These are phyloP conservation scores for Wiebesia pumilae DNA, from an alignment of 1,140 invertebrate genomes.

Conservation along the genomic window DNA sequence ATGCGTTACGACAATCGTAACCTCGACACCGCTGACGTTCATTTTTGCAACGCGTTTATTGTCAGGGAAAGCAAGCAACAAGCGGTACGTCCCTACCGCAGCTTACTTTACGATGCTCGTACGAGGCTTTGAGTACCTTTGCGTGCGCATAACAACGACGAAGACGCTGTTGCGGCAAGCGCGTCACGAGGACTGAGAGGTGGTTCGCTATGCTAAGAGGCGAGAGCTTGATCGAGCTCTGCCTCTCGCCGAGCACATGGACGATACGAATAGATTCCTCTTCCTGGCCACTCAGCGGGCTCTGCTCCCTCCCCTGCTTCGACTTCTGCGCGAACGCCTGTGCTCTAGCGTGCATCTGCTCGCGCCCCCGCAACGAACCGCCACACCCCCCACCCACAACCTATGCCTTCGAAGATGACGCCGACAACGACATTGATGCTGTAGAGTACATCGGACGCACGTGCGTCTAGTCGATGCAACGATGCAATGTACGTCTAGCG, in stretches of 20 bases:
- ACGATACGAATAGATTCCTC: not conserved
- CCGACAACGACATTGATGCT: not conserved
- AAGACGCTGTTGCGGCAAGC: slow-evolving; percentile 60
- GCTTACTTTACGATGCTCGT: too few species aligned
- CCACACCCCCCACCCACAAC: not conserved
- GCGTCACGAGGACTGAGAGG: slow-evolving; percentile 71
- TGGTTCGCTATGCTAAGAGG: not conserved
- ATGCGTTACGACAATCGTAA: not conserved
- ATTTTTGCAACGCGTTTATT: not conserved
- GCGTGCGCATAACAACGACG: not conserved
- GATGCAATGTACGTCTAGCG: too few species aligned
- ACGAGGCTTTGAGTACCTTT: not conserved
- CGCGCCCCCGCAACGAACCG: too few species aligned
- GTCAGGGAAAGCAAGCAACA: not conserved
- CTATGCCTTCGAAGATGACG: not conserved
- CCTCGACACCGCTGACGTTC: not conserved
- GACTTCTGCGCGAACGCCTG: slow-evolving; percentile 9
- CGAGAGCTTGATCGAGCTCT: slow-evolving; percentile 45
- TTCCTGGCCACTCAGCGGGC: not conserved
- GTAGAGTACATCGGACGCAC: not conserved
- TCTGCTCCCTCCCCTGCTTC: not conserved
- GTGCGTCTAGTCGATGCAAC: too few species aligned
- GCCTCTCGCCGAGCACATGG: slow-evolving; percentile 31
- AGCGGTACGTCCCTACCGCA: not conserved
- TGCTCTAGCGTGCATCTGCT: not conserved